Evolutionary conservation across 2,797 vertebrate species (phyloP).

Genomic region (Darevskia mixta): DNA sequence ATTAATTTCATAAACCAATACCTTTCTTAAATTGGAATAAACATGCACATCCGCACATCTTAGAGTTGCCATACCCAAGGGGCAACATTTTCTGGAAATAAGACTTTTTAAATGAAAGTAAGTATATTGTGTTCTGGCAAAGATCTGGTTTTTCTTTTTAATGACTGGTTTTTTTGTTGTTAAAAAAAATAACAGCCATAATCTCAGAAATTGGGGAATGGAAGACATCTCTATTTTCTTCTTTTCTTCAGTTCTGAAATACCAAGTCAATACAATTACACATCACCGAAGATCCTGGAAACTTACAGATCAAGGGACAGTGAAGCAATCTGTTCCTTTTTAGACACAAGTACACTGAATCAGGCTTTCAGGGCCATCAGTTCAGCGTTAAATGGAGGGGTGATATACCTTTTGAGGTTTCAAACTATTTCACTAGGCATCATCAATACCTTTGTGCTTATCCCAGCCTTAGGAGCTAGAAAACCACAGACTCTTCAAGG

Average conservation of each 20-base stretch:
- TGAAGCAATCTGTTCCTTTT: conserved; percentile 3
- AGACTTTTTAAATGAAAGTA: not conserved
- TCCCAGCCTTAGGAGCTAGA: conserved; percentile 7
- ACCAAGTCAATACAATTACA: not conserved
- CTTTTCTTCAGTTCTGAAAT: not conserved
- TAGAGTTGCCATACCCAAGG: not conserved
- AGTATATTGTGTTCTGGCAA: not conserved
- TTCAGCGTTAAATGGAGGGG: not conserved
- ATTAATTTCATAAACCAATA: not conserved
- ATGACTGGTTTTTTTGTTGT: not conserved
- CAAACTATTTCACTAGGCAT: not conserved
- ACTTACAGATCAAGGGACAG: not conserved
- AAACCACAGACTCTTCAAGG: conserved; percentile 6
- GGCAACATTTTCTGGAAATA: not conserved
- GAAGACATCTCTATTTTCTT: not conserved
- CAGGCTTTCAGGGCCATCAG: not conserved
- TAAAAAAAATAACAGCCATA: too few relatives aligned
- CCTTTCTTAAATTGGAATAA: not conserved
- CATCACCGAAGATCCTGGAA: not conserved
- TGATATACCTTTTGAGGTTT: not conserved
- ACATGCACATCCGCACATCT: not conserved
- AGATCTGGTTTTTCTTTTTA: not conserved
- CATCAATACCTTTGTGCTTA: not conserved
- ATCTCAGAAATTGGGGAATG: not conserved
- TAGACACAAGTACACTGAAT: not conserved